Percentiles rank a stretch among this genome's conserved stretches.
phyloP scores from a whole-genome alignment of 2,888 invertebrate species.

The Tetanocera ferruginea region DNA sequence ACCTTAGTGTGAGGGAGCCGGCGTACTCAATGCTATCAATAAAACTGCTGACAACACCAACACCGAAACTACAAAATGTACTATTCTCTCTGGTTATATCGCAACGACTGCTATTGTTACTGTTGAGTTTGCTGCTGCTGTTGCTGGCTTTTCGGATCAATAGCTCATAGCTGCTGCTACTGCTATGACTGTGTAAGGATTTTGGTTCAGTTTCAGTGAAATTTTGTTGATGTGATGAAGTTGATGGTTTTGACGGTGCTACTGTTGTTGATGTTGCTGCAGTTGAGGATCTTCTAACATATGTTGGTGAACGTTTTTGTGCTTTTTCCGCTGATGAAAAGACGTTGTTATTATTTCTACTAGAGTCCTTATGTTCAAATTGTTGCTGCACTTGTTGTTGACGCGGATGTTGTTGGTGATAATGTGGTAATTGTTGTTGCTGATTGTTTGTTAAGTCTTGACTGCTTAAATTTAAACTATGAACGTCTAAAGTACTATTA shows the following conservation, averaged over 20 bases:
- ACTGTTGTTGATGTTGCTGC: not conserved
- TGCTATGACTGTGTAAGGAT: not conserved
- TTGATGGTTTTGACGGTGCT: not conserved
- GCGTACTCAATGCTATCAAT: constrained; percentile 58
- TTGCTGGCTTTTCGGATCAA: constrained; percentile 36
- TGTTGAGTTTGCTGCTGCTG: constrained; percentile 57
- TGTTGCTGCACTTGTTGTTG: constrained; percentile 17
- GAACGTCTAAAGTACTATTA: constrained; percentile 11
- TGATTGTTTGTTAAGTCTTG: not conserved
- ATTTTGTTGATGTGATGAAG: not conserved
- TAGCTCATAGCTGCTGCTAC: constrained; percentile 8
- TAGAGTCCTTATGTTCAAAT: constrained; percentile 18
- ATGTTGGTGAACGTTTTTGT: not conserved
- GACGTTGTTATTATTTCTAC: not conserved
- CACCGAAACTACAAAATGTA: constrained; percentile 63
- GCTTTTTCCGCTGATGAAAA: not conserved
- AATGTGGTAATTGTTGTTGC: not conserved
- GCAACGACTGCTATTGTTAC: constrained; percentile 65
- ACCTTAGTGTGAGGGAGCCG: constrained; percentile 35
- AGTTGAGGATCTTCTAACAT: not conserved
- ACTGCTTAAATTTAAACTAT: not conserved
- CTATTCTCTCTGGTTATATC: constrained; percentile 67
- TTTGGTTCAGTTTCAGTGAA: not conserved
- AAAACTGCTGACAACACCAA: constrained; percentile 62
- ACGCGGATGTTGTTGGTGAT: not conserved